Base-by-base conservation (phyloP, 1,140 invertebrate species). In the Maniola jurtina region DNA sequence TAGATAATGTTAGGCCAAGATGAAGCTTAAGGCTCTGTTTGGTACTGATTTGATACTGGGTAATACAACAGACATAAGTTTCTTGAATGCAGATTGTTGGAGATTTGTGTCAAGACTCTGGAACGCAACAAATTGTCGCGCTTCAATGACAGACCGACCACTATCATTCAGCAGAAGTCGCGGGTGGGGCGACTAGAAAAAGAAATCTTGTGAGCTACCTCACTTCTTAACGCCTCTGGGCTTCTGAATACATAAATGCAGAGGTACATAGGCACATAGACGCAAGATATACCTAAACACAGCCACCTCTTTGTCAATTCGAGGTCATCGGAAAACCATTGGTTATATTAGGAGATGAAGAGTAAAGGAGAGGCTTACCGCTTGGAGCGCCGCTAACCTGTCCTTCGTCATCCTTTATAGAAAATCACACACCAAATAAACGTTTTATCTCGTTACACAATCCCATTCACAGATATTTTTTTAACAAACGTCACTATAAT, bases 311-410 rank as follows among this genome's bases (percentile, higher is more conserved):
- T 81, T 76, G 71, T 75, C 71, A 80, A 77, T 90, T 86, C 81
- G 84, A 88, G 84, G 81, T 86, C 85, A 86, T 67, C 68, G 71
- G 62, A 77, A 84, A 80, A 76, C 80, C 77, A 81, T 83, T 86
- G 77, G 83, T 82, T 88, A 82, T 72, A 76, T 75, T 58, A 80
- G 68, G 67, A 72, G 71, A 67, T 71, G 75, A 77, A 75, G 80
- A 80, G 66, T 75, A 78, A 81, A 69, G 70, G 75, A 79, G 79
- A 77, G 83, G 93, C 95, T 95, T 93, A 97, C 96, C 94, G 97
- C 97, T 94, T 97, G 96, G 79, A 98, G 94, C 89, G 97, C 97
- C 93, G 97, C 96, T 94, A 99, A 96, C 95, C 97, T 97, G 94
- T 99, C 97, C 94, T 98, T 99, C 91, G 97, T 98, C 97, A 98